Base-by-base conservation (phyloP, 2,797 vertebrate species). In the Discoglossus pictus region DNA sequence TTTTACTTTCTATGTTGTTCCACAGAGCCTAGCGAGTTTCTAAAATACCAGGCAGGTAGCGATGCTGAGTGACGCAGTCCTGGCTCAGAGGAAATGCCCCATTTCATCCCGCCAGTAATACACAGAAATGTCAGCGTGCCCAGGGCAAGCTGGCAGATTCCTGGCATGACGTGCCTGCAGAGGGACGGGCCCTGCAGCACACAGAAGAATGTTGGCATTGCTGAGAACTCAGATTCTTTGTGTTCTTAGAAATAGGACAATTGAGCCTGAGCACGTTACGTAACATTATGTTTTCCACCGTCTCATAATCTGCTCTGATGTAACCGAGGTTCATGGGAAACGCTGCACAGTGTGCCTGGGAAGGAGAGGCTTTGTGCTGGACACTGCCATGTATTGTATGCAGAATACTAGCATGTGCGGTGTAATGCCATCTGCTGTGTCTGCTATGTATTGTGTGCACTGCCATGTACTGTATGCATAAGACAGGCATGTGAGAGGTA, bases 221-320 rank as follows among this genome's bases (percentile, higher is more conserved):
- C 40, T 25, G 6, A 61, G 4, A 15, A 7, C 42, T 44, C n/a
- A 21, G 61, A 52, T 68, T 61, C 58, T 54, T 47, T 54, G 56
- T 53, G 59, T 68, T 68, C 66, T 68, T 61, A 54, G 66, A 68
- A 61, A 46, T 23, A 52, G 65, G 47, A 68, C 46, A 68, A 68
- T 20, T 67, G 52, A 58, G 35, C 44, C 44, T 6, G 53, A 18
- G 18, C 18, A n/a, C 18, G 21, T 68, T 68, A 68, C 58, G 16
- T 68, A 61, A 68, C 48, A 47, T 53, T 51, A 51, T 61, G 65
- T 68, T 68, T 61, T 24, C 23, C 55, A 52, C 54, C 17, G 55
- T 38, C n/a, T 52, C 24, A 13, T 13, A 16, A 52, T 18, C 27
- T 21, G 47, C 3, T 9, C 58, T 68, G 65, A 61, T 68, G 66